A percentile compares a stretch with the other conserved stretches of the same genome.
Evolutionary conservation across 2,888 invertebrate genomes (phyloP).

Genomic region (Sarcophaga variegata): DNA sequence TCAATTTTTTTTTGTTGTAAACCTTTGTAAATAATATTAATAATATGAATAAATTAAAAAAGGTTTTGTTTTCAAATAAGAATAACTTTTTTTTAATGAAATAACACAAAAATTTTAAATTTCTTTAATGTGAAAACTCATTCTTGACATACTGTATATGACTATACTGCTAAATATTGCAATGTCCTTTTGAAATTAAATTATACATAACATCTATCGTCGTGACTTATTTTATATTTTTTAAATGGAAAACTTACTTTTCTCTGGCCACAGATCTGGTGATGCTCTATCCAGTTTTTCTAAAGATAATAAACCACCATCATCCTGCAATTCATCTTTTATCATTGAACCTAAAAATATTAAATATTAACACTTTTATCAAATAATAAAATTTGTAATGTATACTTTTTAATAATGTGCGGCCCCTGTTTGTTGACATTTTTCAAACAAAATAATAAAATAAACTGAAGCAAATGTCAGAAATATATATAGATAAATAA

Average conservation of each 20-base stretch:
- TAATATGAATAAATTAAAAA: no score
- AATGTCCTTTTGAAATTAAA: no score
- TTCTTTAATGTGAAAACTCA: no score
- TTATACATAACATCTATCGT: no score
- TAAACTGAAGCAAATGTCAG: constrained; percentile 19
- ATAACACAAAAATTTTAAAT: no score
- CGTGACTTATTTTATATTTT: neutral
- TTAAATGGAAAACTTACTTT: constrained; percentile 86
- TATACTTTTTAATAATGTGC: constrained; percentile 70
- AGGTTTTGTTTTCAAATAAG: no score
- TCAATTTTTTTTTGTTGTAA: no score
- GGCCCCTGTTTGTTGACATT: constrained; percentile 67
- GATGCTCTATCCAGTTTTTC: constrained; percentile 97
- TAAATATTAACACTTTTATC: neutral
- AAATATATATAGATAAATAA: neutral
- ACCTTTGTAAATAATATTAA: no score
- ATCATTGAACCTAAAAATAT: constrained; percentile 68
- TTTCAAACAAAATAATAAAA: constrained; percentile 19
- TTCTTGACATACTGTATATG: no score
- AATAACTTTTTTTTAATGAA: no score
- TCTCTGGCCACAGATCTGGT: constrained; percentile 98
- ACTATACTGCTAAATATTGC: no score
- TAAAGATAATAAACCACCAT: constrained; percentile 91
- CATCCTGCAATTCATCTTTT: constrained; percentile 78
- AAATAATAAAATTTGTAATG: neutral